Conservation (phyloP, 2,888 invertebrate genomes). For the Gibbula magus region DNA sequence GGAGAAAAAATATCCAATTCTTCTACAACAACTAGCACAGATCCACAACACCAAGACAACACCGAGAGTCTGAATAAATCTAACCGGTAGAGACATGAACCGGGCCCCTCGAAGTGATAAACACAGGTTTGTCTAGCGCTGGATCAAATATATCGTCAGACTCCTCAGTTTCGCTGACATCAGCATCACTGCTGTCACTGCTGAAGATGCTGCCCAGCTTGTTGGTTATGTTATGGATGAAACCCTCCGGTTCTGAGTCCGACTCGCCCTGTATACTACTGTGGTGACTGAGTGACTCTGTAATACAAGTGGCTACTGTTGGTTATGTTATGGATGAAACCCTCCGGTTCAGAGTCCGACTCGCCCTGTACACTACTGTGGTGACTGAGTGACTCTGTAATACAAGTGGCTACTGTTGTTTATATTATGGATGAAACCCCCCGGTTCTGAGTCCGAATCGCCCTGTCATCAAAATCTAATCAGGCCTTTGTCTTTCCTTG, state of each 20-base stretch:
- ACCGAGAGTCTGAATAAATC: conserved; percentile 27
- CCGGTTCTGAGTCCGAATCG: conserved; percentile 72
- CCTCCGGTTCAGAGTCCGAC: conserved; percentile 72
- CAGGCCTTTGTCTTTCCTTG: too few relatives aligned
- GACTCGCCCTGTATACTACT: conserved; percentile 73
- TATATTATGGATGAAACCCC: conserved; percentile 48
- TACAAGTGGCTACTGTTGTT: not conserved
- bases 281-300: conserved; percentile 68
- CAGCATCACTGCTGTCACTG: conserved; percentile 80
- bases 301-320: conserved; percentile 26
- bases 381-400: conserved; percentile 67
- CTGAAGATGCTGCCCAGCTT: conserved; percentile 81
- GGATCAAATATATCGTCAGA: conserved; percentile 66
- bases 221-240: conserved; percentile 69
- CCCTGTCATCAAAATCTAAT: too few relatives aligned
- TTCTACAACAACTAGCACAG: not conserved
- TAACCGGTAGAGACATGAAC: conserved; percentile 66
- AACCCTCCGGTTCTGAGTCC: conserved; percentile 71
- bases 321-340: conserved; percentile 68
- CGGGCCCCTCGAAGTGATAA: conserved; percentile 71
- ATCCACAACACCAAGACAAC: conserved; percentile 12
- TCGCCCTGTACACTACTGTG: conserved; percentile 72
- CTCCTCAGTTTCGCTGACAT: conserved; percentile 67
- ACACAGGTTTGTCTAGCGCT: conserved; percentile 70
- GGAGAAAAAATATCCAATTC: not conserved